These are phyloP conservation scores for Drosophila peninsularis DNA, from an alignment of 2,888 invertebrate species.

Conservation along the genomic window DNA sequence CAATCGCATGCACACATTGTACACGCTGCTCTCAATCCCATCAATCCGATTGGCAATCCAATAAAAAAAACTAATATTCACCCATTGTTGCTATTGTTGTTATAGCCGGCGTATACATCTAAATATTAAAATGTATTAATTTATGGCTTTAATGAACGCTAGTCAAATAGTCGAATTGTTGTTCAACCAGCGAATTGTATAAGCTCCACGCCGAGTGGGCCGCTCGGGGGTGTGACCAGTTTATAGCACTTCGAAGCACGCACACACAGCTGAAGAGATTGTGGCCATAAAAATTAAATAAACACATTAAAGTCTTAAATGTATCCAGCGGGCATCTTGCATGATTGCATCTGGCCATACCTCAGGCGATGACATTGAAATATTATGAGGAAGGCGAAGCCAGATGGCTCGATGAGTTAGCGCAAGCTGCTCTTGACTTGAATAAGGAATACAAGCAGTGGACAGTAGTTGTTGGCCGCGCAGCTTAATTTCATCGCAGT, in stretches of 20 bases:
- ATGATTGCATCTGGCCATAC: constrained; percentile 17
- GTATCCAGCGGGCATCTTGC: constrained; percentile 11
- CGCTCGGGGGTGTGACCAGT: constrained; percentile 27
- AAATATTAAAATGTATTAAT: constrained; percentile 9
- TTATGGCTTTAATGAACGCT: constrained; percentile 21
- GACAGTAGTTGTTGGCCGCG: background rate
- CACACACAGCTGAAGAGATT: constrained; percentile 9
- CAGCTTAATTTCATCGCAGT: background rate
- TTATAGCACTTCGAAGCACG: constrained; percentile 31
- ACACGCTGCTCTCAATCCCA: constrained; percentile 18
- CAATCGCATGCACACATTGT: constrained; percentile 21
- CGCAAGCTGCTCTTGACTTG: background rate
- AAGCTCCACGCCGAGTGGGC: constrained; percentile 16
- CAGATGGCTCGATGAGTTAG: background rate
- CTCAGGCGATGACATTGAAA: constrained; percentile 20
- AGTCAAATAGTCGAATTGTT: constrained; percentile 25
- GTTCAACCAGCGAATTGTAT: constrained; percentile 9
- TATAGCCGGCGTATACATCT: constrained; percentile 2
- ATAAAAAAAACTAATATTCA: constrained; percentile 8
- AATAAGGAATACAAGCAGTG: background rate
- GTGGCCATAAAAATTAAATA: constrained; percentile 52
- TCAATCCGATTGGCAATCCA: constrained; percentile 11
- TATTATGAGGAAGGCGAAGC: constrained; percentile 8
- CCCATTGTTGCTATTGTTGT: constrained; percentile 6
- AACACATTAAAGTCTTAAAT: constrained; percentile 44